Evolutionary conservation across 2,113 vertebrate species (phyloP).

Genomic region (Gobio gobio): DNA sequence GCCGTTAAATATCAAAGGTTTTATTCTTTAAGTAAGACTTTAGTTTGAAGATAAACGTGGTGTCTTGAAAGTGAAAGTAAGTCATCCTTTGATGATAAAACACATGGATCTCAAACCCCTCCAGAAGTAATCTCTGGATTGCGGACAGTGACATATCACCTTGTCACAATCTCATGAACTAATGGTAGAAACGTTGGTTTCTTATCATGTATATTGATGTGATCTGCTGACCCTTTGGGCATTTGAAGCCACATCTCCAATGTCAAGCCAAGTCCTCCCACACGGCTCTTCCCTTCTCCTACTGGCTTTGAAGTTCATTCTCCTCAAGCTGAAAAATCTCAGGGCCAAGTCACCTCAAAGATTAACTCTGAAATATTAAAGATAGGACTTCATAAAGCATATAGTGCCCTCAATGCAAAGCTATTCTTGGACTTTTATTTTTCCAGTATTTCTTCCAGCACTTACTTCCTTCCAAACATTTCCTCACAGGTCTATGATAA

Average conservation of each 20-base stretch:
- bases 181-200: constrained; percentile 49
- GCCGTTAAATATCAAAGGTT: constrained; percentile 30
- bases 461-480: background rate
- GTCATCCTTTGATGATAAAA: constrained; percentile 60
- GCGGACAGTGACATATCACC: constrained; percentile 58
- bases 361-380: background rate
- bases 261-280: constrained; percentile 27
- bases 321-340: constrained; percentile 14
- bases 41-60: constrained; percentile 39
- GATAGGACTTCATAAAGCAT: background rate
- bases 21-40: background rate
- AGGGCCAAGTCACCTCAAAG: background rate
- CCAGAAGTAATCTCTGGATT: constrained; percentile 47
- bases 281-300: background rate
- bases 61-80: constrained; percentile 51
- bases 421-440: background rate
- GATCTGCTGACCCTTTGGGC: constrained; percentile 56
- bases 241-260: constrained; percentile 42
- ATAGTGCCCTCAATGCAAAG: background rate
- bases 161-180: constrained; percentile 44
- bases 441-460: too few species aligned
- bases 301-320: constrained; percentile 50
- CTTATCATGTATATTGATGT: constrained; percentile 58
- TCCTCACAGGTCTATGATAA: too few species aligned
- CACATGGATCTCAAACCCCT: constrained; percentile 35